These are phyloP conservation scores for Charina bottae DNA, from an alignment of 2,113 vertebrate genomes.

Conservation along the genomic window DNA sequence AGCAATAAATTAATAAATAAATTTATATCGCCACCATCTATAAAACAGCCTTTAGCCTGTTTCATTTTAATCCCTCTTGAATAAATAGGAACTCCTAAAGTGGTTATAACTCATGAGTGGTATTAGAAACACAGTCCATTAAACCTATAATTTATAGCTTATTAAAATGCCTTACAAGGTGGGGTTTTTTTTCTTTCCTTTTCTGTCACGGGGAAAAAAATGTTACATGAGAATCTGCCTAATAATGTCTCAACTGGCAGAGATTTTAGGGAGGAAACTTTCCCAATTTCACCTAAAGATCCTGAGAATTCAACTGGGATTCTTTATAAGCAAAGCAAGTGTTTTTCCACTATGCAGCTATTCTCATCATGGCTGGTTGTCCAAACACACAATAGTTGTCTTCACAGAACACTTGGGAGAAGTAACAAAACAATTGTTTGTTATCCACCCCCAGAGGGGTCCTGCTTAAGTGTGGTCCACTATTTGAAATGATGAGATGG, in stretches of 20 bases:
- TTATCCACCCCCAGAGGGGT: background rate
- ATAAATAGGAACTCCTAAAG: slow-evolving; percentile 22
- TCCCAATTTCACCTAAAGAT: background rate
- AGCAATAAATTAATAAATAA: slow-evolving; percentile 34
- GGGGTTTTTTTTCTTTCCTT: slow-evolving; percentile 22
- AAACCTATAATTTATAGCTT: slow-evolving; percentile 64
- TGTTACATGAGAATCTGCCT: background rate
- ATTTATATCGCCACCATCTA: slow-evolving; percentile 29
- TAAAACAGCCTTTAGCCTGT: slow-evolving; percentile 45
- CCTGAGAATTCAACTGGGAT: background rate
- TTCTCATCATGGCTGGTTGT: background rate
- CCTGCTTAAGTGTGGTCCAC: background rate
- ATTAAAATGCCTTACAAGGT: slow-evolving; percentile 54
- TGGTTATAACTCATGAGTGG: slow-evolving; percentile 32
- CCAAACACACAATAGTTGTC: background rate
- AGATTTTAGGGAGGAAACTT: background rate
- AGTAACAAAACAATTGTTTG: background rate
- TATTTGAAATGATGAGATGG: background rate
- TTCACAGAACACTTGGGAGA: background rate
- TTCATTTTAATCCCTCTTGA: slow-evolving; percentile 49
- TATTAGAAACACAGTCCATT: slow-evolving; percentile 58
- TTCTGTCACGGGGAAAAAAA: slow-evolving; percentile 29
- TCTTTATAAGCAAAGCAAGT: background rate
- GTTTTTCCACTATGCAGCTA: no score
- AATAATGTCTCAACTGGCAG: background rate